A percentile compares a stretch with the other conserved stretches of the same genome.
Evolutionary conservation across 2,113 vertebrate genomes (phyloP).

Genomic region (Mormyrus iriodes): DNA sequence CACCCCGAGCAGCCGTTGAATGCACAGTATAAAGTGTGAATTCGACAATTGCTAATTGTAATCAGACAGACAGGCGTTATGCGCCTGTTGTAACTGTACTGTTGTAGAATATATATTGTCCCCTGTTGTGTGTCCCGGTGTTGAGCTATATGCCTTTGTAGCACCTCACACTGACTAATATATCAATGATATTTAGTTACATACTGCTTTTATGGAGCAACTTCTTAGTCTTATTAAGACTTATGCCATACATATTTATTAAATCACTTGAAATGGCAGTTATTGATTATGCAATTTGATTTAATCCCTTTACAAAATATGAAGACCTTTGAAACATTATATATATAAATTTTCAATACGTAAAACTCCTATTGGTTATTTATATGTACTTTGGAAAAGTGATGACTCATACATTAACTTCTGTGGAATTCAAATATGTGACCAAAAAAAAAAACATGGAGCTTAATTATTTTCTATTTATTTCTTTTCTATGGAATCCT

Average conservation of each 20-base stretch:
- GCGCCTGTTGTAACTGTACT: not conserved
- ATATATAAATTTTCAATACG: too few relatives aligned
- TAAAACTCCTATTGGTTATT: not conserved
- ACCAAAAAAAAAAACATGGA: not conserved
- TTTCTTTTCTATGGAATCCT: not conserved
- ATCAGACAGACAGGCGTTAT: not conserved
- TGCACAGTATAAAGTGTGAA: not conserved
- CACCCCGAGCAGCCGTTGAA: not conserved
- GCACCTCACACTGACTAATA: not conserved
- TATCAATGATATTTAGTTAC: conserved; percentile 13
- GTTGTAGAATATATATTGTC: not conserved
- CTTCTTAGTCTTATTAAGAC: not conserved
- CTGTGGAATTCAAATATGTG: not conserved
- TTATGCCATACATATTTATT: not conserved
- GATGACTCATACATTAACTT: not conserved
- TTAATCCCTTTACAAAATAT: not conserved
- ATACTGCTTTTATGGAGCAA: conserved; percentile 3
- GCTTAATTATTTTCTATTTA: not conserved
- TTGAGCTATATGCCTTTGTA: conserved; percentile 12
- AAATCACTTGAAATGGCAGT: conserved; percentile 14
- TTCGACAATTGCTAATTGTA: not conserved
- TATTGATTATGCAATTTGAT: conserved; percentile 8
- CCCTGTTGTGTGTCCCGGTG: not conserved
- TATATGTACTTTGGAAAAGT: not conserved
- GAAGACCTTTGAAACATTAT: not conserved